Base-by-base conservation (phyloP, 1,140 invertebrate genomes). In the Paraescarpia echinospica region DNA sequence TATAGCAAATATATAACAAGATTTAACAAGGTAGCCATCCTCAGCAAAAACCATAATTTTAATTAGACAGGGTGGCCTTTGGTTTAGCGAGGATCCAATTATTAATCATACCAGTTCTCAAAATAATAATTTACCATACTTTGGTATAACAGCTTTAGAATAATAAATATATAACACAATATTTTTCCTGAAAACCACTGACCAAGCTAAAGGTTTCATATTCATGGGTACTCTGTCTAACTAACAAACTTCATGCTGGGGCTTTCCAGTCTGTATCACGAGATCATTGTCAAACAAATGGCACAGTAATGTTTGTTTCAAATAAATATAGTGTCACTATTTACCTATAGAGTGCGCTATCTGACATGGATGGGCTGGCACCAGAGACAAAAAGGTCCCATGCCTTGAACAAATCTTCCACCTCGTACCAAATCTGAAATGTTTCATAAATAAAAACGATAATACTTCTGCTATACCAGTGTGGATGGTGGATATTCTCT, bases 351-450 rank as follows among this genome's bases (percentile, higher is more conserved):
- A 77, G 59, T 0, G 59, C 4, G 59, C 59, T 77, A 18, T 27
- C 59, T 77, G 59, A 12, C 14, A 77, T 18, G 59, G 59, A 77
- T 31, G 59, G 59, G 18, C 27, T 18, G 8, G 59, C 59, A 35
- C 94, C 93, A 9, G 92, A 31, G 9, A 96, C 89, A 77, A 96
- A 93, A 27, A 96, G 94, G 93, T 97, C 96, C 97, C 97, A 98
- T 0, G 97, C 97, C 14, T 96, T 93, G 51, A 97, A 95, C 14
- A 96, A 93, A 90, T 95, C 93, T n/a, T 94, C 93, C 51, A 95
- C 95, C 89, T 95, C 92, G 93, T 95, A 96, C 98, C 98, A 99
- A 12, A 97, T 96, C 98, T 98, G 59, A 77, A 77, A 77, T 77
- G 59, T 77, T 27, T 27, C 27, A 18, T 14, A 2, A 77, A 77